These are phyloP conservation scores for Cheilosia variabilis DNA, from an alignment of 2,888 invertebrate genomes.

Conservation along the genomic window DNA sequence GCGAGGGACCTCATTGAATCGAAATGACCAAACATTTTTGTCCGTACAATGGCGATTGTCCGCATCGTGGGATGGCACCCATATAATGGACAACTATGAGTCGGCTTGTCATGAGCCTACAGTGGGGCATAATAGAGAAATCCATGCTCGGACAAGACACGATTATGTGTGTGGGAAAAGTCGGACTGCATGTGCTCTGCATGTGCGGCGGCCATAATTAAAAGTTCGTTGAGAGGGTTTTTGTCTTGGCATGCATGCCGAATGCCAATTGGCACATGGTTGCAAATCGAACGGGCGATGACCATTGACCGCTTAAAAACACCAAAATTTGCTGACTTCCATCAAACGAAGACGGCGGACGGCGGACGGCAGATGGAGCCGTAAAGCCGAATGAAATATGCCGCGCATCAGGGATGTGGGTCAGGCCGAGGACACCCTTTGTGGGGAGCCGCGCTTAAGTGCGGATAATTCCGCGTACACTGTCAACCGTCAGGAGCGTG, in stretches of 20 bases:
- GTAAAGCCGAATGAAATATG: conserved; percentile 65
- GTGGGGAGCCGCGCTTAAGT: conserved; percentile 68
- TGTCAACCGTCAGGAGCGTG: conserved; percentile 67
- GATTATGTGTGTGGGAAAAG: conserved; percentile 74
- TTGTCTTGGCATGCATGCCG: conserved; percentile 49
- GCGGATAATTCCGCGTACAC: conserved; percentile 69
- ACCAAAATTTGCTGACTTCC: conserved; percentile 72
- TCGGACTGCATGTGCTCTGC: background rate
- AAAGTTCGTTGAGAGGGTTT: conserved; percentile 15
- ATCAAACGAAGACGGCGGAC: conserved; percentile 46
- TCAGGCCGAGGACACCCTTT: conserved; percentile 49
- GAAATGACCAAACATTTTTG: conserved; percentile 76
- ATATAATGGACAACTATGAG: conserved; percentile 71
- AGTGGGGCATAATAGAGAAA: conserved; percentile 65
- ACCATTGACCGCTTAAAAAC: conserved; percentile 58
- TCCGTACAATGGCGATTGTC: conserved; percentile 70
- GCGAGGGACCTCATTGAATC: conserved; percentile 71
- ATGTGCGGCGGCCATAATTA: conserved; percentile 10
- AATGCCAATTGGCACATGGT: conserved; percentile 62
- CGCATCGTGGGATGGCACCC: conserved; percentile 74
- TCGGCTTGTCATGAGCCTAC: conserved; percentile 73
- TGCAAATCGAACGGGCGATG: conserved; percentile 42
- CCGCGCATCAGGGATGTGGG: conserved; percentile 29
- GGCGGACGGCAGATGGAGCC: conserved; percentile 8
- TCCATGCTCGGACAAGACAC: conserved; percentile 49